These are phyloP conservation scores for Natrix natrix DNA, from an alignment of 2,797 vertebrate species.

Conservation along the genomic window DNA sequence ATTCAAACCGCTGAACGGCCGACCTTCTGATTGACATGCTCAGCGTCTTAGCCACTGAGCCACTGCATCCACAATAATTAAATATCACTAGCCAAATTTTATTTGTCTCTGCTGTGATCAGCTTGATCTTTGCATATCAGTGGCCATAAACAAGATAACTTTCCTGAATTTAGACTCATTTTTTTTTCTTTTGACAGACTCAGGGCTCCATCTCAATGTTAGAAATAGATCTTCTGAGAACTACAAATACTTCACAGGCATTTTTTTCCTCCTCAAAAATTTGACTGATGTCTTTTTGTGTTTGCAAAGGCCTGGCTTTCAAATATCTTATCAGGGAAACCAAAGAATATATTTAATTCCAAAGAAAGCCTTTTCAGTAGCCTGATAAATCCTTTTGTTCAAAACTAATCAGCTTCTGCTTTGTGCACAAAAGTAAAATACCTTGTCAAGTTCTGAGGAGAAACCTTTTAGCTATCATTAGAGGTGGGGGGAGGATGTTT, in stretches of 20 bases:
- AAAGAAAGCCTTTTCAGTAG: constrained; percentile 60
- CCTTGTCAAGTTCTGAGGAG: constrained; percentile 63
- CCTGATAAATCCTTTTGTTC: constrained; percentile 62
- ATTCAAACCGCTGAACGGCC: no score
- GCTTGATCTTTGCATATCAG: neutral
- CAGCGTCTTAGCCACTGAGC: no score
- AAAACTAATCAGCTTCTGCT: constrained; percentile 60
- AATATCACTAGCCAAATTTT: neutral
- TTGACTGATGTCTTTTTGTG: constrained; percentile 53
- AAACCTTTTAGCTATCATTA: constrained; percentile 67
- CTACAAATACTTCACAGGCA: neutral
- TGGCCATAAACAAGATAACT: neutral
- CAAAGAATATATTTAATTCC: constrained; percentile 62
- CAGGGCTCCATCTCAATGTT: neutral
- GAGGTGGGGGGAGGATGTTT: constrained; percentile 40
- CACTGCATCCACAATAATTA: neutral
- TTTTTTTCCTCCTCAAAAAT: constrained; percentile 38
- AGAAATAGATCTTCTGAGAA: neutral
- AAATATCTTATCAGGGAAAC: constrained; percentile 49
- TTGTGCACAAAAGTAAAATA: constrained; percentile 61
- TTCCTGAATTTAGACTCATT: neutral
- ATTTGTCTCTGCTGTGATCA: neutral
- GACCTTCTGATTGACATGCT: no score
- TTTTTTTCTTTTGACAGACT: neutral
- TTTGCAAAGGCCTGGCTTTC: constrained; percentile 58